Evolutionary conservation across 2,888 invertebrate species (phyloP).

Genomic region (Perdita meconis): DNA sequence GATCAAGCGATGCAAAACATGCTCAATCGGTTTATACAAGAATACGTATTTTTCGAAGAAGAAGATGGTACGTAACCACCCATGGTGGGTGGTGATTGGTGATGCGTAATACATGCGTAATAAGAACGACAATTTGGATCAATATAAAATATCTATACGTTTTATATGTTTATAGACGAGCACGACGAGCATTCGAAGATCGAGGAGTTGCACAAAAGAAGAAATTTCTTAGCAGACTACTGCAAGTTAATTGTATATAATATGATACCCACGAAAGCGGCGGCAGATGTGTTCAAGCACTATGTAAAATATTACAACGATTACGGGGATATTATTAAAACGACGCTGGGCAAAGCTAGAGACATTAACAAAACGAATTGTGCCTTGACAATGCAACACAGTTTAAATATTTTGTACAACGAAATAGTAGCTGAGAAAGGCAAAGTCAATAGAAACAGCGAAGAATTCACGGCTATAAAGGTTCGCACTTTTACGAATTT

Average conservation of each 20-base stretch:
- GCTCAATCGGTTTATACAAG: conserved; percentile 95
- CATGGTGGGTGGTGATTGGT: no score
- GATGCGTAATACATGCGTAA: no score
- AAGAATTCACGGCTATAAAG: conserved; percentile 95
- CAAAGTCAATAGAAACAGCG: conserved; percentile 88
- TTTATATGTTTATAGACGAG: conserved; percentile 86
- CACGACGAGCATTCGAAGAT: conserved; percentile 98
- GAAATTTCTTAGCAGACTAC: conserved; percentile 98
- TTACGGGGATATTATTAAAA: conserved; percentile 99
- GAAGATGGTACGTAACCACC: conserved; percentile 90
- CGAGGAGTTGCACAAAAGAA: conserved; percentile 97
- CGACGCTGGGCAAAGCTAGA: conserved; percentile 97
- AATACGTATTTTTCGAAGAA: conserved; percentile 96
- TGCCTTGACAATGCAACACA: conserved; percentile 96
- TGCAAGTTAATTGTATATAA: conserved; percentile 99
- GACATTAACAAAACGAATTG: conserved; percentile 99
- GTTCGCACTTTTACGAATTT: conserved; percentile 84
- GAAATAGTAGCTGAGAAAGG: conserved; percentile 86
- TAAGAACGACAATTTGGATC: no score
- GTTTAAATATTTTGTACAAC: conserved; percentile 94
- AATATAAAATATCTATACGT: not conserved
- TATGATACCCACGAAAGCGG: conserved; percentile 95
- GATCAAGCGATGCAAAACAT: conserved; percentile 91
- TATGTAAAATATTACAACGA: conserved; percentile 99
- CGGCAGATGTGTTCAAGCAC: conserved; percentile 97